A percentile compares a stretch with the other conserved stretches of the same genome.
phyloP scores from a whole-genome alignment of 2,113 vertebrate species.

The Cyprinus carpio region DNA sequence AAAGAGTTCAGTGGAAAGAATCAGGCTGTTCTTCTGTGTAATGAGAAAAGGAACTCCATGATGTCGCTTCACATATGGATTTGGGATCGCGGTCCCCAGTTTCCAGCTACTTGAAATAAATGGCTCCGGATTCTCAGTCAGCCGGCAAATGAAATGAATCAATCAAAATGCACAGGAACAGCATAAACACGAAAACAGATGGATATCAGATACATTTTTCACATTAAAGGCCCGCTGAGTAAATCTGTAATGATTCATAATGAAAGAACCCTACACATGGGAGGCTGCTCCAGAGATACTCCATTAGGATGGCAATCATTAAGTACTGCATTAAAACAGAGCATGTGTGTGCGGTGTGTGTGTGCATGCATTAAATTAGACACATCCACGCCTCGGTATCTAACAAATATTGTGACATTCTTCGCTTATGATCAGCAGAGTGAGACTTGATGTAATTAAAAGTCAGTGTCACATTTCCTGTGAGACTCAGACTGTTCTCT shows the following conservation, averaged over 20 bases:
- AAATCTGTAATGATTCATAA: conserved; percentile 56
- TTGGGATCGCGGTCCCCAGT: neutral
- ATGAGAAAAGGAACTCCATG: conserved; percentile 33
- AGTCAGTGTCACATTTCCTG: conserved; percentile 31
- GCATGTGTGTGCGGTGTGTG: conserved; percentile 28
- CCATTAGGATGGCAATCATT: conserved; percentile 60
- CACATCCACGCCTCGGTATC: conserved; percentile 41
- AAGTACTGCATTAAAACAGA: conserved; percentile 63
- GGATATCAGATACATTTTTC: conserved; percentile 68
- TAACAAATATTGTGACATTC: conserved; percentile 48
- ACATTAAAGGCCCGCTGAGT: conserved; percentile 62
- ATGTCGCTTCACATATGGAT: neutral
- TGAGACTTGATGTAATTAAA: conserved; percentile 61
- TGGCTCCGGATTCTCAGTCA: conserved; percentile 45
- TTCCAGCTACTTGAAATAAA: conserved; percentile 17
- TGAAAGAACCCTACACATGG: conserved; percentile 61
- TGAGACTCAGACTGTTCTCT: conserved; percentile 3
- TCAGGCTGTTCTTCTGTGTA: neutral
- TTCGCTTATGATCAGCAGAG: conserved; percentile 44
- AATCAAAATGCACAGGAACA: conserved; percentile 50
- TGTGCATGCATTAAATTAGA: conserved; percentile 32
- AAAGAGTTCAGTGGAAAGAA: conserved; percentile 11
- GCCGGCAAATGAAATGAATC: conserved; percentile 58
- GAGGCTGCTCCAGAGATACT: conserved; percentile 61
- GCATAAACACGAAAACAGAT: conserved; percentile 43